These are phyloP conservation scores for Crocuta crocuta DNA, from an alignment of 2,113 vertebrate species.

Conservation along the genomic window DNA sequence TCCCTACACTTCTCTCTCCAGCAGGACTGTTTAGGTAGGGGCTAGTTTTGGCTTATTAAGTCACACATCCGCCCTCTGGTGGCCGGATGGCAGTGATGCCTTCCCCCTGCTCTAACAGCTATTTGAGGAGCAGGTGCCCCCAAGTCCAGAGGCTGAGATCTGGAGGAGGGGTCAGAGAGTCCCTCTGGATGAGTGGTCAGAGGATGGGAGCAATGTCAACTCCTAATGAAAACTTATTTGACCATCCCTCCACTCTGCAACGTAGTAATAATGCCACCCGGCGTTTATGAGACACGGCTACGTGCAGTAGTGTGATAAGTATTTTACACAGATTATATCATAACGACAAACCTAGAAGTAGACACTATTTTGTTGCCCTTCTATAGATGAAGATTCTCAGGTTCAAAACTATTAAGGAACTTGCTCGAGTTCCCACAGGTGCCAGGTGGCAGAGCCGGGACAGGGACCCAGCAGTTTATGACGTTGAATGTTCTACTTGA, in stretches of 20 bases:
- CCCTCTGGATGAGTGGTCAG: neutral
- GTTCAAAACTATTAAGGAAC: neutral
- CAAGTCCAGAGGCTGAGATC: neutral
- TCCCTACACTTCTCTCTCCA: neutral
- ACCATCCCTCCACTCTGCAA: neutral
- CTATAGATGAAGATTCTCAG: conserved; percentile 9
- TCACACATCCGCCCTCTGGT: conserved; percentile 58
- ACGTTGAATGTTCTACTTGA: neutral
- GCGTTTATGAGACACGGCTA: neutral
- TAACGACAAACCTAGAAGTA: neutral
- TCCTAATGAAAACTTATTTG: neutral
- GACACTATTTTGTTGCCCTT: neutral
- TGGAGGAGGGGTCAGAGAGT: neutral
- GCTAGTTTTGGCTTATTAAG: neutral
- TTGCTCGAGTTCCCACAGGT: neutral
- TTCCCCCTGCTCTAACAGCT: accelerated
- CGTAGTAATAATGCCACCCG: neutral
- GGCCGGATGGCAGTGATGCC: neutral
- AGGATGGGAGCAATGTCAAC: neutral
- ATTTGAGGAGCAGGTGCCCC: neutral
- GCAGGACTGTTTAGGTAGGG: neutral
- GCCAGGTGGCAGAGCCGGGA: neutral
- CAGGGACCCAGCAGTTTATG: neutral
- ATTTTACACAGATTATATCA: neutral
- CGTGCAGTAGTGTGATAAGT: accelerated